Evolutionary conservation across 2,113 vertebrate genomes (phyloP).

Genomic region (Apus apus): DNA sequence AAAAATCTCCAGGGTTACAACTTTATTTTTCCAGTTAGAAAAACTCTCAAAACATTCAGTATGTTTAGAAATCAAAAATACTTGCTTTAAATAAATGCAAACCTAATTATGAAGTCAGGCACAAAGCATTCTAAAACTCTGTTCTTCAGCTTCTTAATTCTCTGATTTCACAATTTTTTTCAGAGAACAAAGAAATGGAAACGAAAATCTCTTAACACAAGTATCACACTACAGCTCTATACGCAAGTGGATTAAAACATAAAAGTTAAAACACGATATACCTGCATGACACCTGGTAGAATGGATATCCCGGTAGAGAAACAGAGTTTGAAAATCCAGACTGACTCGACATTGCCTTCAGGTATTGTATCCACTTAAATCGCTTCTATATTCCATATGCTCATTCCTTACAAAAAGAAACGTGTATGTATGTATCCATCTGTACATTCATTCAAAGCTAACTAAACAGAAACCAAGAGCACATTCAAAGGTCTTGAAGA

Average conservation of each 20-base stretch:
- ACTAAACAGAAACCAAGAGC: slow-evolving; percentile 31
- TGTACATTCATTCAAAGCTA: not conserved
- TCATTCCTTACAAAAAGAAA: not conserved
- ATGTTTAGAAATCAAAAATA: not conserved
- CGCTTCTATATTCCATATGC: slow-evolving; percentile 17
- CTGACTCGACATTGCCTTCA: slow-evolving; percentile 81
- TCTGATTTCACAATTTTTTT: not conserved
- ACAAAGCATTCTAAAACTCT: not conserved
- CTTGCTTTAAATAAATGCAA: not conserved
- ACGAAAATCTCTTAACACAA: not conserved
- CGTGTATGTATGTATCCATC: not conserved
- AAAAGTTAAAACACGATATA: slow-evolving; percentile 76
- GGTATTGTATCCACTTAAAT: slow-evolving; percentile 33
- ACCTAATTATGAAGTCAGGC: not conserved
- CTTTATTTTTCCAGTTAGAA: slow-evolving; percentile 3
- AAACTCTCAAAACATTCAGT: not conserved
- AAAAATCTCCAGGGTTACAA: not conserved
- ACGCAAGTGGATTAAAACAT: not conserved
- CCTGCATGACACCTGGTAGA: slow-evolving; percentile 84
- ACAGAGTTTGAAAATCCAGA: slow-evolving; percentile 80
- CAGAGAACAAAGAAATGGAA: slow-evolving; percentile 6
- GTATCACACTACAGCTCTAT: not conserved
- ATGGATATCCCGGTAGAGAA: slow-evolving; percentile 77
- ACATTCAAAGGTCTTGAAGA: slow-evolving; percentile 49
- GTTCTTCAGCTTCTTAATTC: not conserved